These are phyloP conservation scores for Rotaria sp. DNA, from an alignment of 2,888 invertebrate genomes.

Conservation along the genomic window DNA sequence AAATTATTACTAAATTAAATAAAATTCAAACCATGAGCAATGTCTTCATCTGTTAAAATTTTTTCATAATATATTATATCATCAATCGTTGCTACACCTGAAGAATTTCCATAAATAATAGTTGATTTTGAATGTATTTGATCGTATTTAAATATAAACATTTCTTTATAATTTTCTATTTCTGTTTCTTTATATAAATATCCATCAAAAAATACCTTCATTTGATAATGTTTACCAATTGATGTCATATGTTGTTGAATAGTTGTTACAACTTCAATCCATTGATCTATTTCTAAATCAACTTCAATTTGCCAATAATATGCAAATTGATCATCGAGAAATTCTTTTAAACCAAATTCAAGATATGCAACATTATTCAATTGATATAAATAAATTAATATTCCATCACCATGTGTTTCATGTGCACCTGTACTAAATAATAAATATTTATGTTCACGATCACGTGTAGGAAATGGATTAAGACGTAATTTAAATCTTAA, in stretches of 20 bases:
- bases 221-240: neutral
- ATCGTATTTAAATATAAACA: neutral
- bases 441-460: neutral
- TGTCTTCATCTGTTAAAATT: neutral
- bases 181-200: slow-evolving; percentile 5
- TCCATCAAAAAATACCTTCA: neutral
- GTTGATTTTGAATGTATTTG: neutral
- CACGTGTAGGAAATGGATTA: neutral
- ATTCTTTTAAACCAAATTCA: slow-evolving; percentile 22
- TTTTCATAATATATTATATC: neutral
- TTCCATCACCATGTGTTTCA: slow-evolving; percentile 19
- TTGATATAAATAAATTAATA: neutral
- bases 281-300: neutral
- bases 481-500: neutral
- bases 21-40: neutral
- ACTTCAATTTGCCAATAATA: slow-evolving; percentile 3
- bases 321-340: neutral
- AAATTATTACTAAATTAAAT: neutral
- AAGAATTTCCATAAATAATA: neutral
- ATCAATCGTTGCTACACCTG: neutral
- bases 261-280: neutral
- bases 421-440: slow-evolving; percentile 10
- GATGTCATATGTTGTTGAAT: neutral
- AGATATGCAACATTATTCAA: neutral
- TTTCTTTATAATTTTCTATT: neutral